These are phyloP conservation scores for Aphelocoma californica DNA, from an alignment of 2,797 vertebrate genomes.

Conservation along the genomic window DNA sequence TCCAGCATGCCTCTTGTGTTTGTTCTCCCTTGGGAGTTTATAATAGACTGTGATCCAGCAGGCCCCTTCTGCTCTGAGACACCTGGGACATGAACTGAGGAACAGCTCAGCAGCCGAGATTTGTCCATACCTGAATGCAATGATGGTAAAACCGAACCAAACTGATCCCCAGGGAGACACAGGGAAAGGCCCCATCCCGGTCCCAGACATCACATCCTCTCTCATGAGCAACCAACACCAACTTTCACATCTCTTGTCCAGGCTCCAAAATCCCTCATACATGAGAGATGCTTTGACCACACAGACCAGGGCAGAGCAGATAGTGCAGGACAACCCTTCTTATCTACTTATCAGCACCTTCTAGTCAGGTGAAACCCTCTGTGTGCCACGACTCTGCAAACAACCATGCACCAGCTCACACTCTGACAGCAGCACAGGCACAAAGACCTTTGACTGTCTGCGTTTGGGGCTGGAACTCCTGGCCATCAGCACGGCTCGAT, in stretches of 20 bases:
- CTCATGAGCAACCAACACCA: background rate
- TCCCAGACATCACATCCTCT: background rate
- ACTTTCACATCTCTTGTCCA: too few relatives aligned
- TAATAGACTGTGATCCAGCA: background rate
- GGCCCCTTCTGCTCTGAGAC: background rate
- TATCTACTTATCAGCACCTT: background rate
- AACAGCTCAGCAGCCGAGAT: background rate
- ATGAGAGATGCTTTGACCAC: background rate
- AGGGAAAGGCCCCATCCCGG: background rate
- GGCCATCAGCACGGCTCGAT: accelerated
- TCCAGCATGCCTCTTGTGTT: background rate
- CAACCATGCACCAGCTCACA: accelerated
- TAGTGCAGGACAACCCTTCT: background rate
- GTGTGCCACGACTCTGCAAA: background rate
- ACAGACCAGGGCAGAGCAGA: background rate
- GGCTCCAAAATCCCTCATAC: background rate
- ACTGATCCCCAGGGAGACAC: background rate
- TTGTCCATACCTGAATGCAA: background rate
- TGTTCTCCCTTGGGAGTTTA: background rate
- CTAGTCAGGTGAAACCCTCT: background rate
- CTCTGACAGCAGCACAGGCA: background rate
- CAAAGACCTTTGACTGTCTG: background rate
- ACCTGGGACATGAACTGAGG: background rate
- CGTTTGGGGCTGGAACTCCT: accelerated
- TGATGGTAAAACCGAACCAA: background rate